Base-by-base conservation (phyloP, 2,113 vertebrate genomes). In the Proterorhinus semilunaris region DNA sequence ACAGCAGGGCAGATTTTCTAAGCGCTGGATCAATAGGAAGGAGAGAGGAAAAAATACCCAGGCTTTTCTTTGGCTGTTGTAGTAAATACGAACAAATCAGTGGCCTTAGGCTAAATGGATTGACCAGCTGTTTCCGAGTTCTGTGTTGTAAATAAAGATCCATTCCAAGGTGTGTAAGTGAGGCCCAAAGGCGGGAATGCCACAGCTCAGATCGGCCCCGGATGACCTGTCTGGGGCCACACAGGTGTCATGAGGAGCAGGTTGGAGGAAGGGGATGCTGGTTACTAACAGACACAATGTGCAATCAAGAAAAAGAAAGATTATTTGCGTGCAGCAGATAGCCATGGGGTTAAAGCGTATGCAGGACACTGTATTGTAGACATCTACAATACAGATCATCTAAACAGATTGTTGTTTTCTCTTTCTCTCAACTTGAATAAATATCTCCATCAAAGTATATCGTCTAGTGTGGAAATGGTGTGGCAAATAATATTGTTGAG, bases 1-100 rank as follows among this genome's bases (percentile, higher is more conserved):
- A 95, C 93, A 95, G 94, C 93, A 87, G 91, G 93, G 93, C 92
- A 94, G 93, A 92, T 91, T 93, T 95, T 95, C 94, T 95, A 95
- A 94, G 94, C 92, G 92, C 86, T 78, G 91, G 93, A 96, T 96
- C 95, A 94, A 96, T 95, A 96, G 92, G 74, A 71, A 89, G 85
- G 90, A 91, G 91, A 93, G 92, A 89, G 91, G 87, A 89, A 94
- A 88, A 92, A 90, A 90, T 87, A 91, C 92, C 92, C 86, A 58
- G 86, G 86, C 89, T 91, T 93, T 94, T 93, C 91, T 91, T 93
- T 88, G 90, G 89, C 91, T 90, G 89, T 91, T 94, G 90, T 85
- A 92, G 94, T 91, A 94, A 94, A 93, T 91, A 92, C 83, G 93
- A 94, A 93, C 90, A 94, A 93, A 93, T 89, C 94, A 93, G 93